Evolutionary conservation across 2,888 invertebrate genomes (phyloP).

Genomic region (Ochropleura leucogaster): DNA sequence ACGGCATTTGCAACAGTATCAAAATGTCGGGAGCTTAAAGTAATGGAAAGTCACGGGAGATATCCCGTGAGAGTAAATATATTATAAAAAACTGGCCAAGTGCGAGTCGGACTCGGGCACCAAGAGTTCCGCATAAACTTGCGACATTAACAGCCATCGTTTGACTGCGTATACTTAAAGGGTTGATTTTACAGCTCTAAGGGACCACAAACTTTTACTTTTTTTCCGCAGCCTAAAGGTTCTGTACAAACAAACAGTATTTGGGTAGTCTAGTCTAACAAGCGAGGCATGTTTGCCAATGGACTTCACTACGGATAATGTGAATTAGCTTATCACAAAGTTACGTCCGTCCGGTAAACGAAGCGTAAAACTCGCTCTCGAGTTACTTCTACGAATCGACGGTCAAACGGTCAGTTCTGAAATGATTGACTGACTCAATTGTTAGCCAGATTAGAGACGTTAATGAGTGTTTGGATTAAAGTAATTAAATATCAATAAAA

Average conservation of each 20-base stretch:
- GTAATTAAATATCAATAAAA: slow-evolving; percentile 17
- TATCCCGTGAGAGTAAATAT: too few relatives aligned
- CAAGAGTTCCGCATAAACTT: too few relatives aligned
- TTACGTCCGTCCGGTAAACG: slow-evolving; percentile 38
- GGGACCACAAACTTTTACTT: too few relatives aligned
- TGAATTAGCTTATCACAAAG: slow-evolving; percentile 46
- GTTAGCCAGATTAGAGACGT: slow-evolving; percentile 15
- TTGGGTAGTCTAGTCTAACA: neutral
- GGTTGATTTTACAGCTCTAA: too few relatives aligned
- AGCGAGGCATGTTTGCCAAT: slow-evolving; percentile 7
- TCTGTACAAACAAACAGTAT: neutral
- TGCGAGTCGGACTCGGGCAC: too few relatives aligned
- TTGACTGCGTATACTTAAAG: too few relatives aligned
- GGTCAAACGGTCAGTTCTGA: neutral
- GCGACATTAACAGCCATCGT: too few relatives aligned
- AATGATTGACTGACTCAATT: slow-evolving; percentile 1
- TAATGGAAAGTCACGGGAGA: too few relatives aligned
- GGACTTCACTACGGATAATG: slow-evolving; percentile 1
- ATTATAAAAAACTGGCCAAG: too few relatives aligned
- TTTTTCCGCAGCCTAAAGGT: neutral
- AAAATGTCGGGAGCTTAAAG: too few relatives aligned
- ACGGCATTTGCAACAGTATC: too few relatives aligned
- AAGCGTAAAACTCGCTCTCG: slow-evolving; percentile 1
- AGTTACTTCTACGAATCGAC: slow-evolving; percentile 13
- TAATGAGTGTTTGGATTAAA: slow-evolving; percentile 2